Evolutionary conservation across 2,797 vertebrate species (phyloP), one percentile per base, ranked within the genome.

Genomic region (Sarcophilus harrisii): DNA sequence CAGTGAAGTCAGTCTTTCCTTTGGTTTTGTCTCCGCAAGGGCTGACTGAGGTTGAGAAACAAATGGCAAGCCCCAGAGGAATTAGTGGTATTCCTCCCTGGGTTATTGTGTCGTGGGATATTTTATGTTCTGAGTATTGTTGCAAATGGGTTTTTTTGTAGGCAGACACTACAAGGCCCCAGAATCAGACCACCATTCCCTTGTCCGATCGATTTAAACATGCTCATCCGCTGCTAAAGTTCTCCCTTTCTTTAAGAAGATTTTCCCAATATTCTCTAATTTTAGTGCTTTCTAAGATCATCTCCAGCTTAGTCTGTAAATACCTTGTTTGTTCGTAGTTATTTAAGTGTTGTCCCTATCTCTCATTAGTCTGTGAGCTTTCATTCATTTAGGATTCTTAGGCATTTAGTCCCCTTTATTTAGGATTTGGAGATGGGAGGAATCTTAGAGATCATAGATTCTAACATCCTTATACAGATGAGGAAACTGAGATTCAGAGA

Each of bases 101-200:
- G 13, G 45, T 91, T 11, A 0, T 90, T 59, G 94, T 45, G 58
- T 89, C 0, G 0, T 4, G 62, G 62, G 27, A 54, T 12, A 18
- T 3, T 0, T 0, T 18, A 18, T 54, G 0, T 0, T 0, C 11
- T 6, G 0, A 0, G 0, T 0, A 12, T 58, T 9, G 32, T 32
- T 58, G 1, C 9, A 73, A 62, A 54, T 52, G 38, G 24, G 0
- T 2, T 11, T 4, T 57, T 81, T 94, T 60, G 58, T 54, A 11
- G 81, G 6, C 62, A 57, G 54, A 59, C 4, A 38, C n/a, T 18
- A 0, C n/a, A 55, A 32, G 58, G 87, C 52, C n/a, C n/a, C 5
- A 81, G 54, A 18, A 6, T 87, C 32, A 29, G 58, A 38, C 62
- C 38, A 6, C n/a, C 18, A 32, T 0, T 92, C n/a, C 38, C 59